Base-by-base conservation (phyloP, 2,113 vertebrate genomes). In the Phylloscopus trochiloides region DNA sequence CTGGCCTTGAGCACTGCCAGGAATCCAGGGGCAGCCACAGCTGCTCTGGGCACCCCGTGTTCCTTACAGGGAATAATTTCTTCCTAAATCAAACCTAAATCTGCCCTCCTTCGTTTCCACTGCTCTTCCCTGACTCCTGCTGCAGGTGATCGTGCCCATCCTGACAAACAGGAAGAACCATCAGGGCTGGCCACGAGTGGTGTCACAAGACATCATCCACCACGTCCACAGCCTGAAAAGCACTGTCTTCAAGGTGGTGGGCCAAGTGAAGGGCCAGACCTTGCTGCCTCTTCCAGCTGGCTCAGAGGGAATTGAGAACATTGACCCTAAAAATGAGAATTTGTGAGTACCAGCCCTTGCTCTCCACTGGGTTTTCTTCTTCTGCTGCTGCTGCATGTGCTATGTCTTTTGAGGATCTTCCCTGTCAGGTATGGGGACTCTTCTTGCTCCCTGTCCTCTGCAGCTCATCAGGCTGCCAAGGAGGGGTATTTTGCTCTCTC, bases 231-330 rank as follows among this genome's bases (percentile, higher is more conserved):
- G 55, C 51, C 98, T 99, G 34, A 98, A 98, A 67, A 98, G 96
- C 38, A 96, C 94, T 24, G 97, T 99, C 76, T 97, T 97, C 73
- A 98, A 97, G 40, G 94, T 99, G 59, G 80, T 98, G 9, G 99
- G 99, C n/a, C 98, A 98, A 92, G 96, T 98, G n/a, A 97, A 98
- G 83, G 99, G 99, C 55, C 99, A 98, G 94, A 99, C 99, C 3
- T 92, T 99, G 79, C 97, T 99, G 86, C 98, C 99, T 57, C 97
- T 99, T 45, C 99, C 99, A 40, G 87, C 91, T 12, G 98, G 96
- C 38, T 97, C 92, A 0, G 98, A 99, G 91, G 96, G 93, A 42
- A 81, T 98, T 0, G 98, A 98, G 68, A 97, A 97, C 62, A 80
- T 92, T 21, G 98, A 98, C 62, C 94, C 97, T 16, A 94, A 98